Percentiles rank a stretch among this genome's conserved stretches.
Evolutionary conservation across 2,888 invertebrate genomes (phyloP).

Genomic region (Mylabris sibirica): DNA sequence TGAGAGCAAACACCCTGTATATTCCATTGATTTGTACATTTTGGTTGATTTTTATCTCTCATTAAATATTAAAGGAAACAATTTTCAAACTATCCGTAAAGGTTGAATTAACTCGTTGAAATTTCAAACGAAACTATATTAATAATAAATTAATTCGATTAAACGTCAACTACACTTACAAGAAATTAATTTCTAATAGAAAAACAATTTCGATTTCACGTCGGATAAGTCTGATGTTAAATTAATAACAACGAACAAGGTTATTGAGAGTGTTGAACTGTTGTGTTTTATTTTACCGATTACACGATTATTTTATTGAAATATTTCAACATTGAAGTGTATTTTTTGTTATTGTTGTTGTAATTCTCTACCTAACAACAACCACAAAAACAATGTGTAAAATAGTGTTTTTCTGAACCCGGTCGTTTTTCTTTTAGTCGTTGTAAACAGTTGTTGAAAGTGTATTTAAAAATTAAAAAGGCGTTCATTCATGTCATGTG

Average conservation of each 20-base stretch:
- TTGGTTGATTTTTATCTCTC: background rate
- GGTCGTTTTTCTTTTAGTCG: no score
- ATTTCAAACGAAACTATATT: slow-evolving; percentile 12
- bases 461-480: background rate
- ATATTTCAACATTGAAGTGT: background rate
- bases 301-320: background rate
- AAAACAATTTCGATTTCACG: slow-evolving; percentile 22
- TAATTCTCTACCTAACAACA: no score
- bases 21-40: no score
- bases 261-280: background rate
- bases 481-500: background rate
- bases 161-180: slow-evolving; percentile 34
- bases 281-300: background rate
- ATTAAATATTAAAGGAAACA: background rate
- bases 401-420: no score
- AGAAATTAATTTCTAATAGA: slow-evolving; percentile 31
- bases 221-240: background rate
- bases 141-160: slow-evolving; percentile 29
- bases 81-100: background rate
- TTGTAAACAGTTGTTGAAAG: background rate
- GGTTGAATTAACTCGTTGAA: background rate
- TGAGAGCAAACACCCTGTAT: no score
- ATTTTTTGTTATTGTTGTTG: background rate
- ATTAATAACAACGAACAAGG: background rate
- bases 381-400: no score